These are phyloP conservation scores for Eristalis intricaria DNA, from an alignment of 2,888 invertebrate species.

Conservation along the genomic window DNA sequence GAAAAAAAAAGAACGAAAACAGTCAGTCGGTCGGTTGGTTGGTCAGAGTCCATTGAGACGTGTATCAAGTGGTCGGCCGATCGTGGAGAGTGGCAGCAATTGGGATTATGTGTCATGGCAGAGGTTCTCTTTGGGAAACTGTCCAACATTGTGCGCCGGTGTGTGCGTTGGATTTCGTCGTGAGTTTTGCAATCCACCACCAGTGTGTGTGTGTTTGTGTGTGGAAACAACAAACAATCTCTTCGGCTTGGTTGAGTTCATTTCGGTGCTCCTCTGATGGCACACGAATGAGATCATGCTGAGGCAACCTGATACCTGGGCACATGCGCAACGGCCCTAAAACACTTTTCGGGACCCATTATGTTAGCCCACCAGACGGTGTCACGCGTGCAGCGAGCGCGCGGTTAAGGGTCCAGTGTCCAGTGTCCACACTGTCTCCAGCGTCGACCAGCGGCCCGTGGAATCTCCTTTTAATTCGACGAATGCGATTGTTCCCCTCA, in stretches of 20 bases:
- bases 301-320: slow-evolving; percentile 43
- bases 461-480: slow-evolving; percentile 51
- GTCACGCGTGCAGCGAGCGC: slow-evolving; percentile 54
- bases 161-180: slow-evolving; percentile 34
- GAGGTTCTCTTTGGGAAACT: slow-evolving; percentile 67
- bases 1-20: slow-evolving; percentile 11
- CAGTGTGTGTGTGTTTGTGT: neutral
- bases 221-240: slow-evolving; percentile 51
- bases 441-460: slow-evolving; percentile 38
- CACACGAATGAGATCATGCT: slow-evolving; percentile 60
- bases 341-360: slow-evolving; percentile 32
- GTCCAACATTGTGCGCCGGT: slow-evolving; percentile 39
- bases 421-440: too few relatives aligned
- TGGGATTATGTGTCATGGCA: slow-evolving; percentile 71
- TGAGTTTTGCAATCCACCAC: slow-evolving; percentile 56
- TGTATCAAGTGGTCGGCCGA: slow-evolving; percentile 66
- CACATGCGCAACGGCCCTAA: slow-evolving; percentile 25
- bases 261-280: slow-evolving; percentile 40
- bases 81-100: slow-evolving; percentile 71
- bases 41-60: slow-evolving; percentile 64
- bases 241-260: slow-evolving; percentile 64
- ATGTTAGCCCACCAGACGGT: slow-evolving; percentile 61
- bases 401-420: slow-evolving; percentile 55
- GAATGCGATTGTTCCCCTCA: slow-evolving; percentile 40
- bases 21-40: neutral